Evolutionary conservation across 1,140 invertebrate species (phyloP), one percentile per base, ranked within the genome.

Genomic region (Macrosteles quadrilineatus): DNA sequence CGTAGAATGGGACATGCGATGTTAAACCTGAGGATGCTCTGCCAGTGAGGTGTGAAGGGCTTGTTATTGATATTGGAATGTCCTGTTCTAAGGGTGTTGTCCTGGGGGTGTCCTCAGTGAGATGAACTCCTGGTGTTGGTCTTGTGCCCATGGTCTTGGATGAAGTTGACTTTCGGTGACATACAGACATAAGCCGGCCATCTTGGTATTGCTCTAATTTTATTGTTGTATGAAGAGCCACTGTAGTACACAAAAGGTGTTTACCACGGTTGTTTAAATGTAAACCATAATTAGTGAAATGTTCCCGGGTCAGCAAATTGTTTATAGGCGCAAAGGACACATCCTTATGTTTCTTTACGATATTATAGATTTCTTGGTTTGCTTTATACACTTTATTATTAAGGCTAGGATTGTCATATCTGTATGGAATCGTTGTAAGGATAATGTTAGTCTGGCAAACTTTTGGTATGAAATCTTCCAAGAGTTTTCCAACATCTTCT

Each of bases 401-500:
- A 6, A 53, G 47, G 21, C 21, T 6, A 53, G 47, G 47, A 14
- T 53, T 11, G 19, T 53, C 47, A 53, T 53, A 53, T 6, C 47
- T 11, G 47, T 53, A 19, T 11, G 47, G 47, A 17, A 53, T 53
- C 4, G 47, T 53, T 6, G 47, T 53, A 4, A 53, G 47, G 11
- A 53, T 19, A 53, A 53, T 19, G 21, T 53, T 53, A 14, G 47
- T 53, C 4, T 6, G 6, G 21, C 21, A 14, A 6, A 53, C 21
- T 21, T 53, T 21, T 11, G 47, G 11, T 53, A 53, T 11, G 4
- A 53, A 19, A 14, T 11, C 21, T 14, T 53, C 21, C 19, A 53
- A 53, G 21, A 53, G 47, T 53, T 11, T 11, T 72, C 27, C 36
- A 25, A 27, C 25, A 29, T n/a, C 47, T 36, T 45, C 19, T 66